A percentile compares a stretch with the other conserved stretches of the same genome.
Evolutionary conservation across 2,888 invertebrate species (phyloP).

Genomic region (Nesidiocoris tenuis): DNA sequence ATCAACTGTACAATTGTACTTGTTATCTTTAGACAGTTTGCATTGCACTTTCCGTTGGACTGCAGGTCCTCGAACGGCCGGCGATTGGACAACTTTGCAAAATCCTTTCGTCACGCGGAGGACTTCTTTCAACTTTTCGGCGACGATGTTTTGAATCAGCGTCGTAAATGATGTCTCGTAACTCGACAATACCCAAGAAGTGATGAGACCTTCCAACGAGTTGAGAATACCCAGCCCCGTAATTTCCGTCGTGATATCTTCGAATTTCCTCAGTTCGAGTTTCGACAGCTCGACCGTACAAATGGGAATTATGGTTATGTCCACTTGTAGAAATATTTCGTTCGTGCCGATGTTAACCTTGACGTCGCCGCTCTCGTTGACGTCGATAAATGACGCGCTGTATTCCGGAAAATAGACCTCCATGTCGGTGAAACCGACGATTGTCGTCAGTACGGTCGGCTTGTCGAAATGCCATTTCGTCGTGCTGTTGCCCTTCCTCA

Average conservation of each 20-base stretch:
- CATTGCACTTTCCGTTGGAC: too few relatives aligned
- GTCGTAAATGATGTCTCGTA: conserved; percentile 42
- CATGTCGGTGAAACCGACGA: conserved; percentile 43
- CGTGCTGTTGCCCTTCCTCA: conserved; percentile 29
- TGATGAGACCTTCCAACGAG: conserved; percentile 35
- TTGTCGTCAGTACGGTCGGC: conserved; percentile 18
- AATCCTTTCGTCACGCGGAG: conserved; percentile 26
- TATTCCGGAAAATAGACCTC: conserved; percentile 41
- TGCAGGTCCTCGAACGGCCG: too few relatives aligned
- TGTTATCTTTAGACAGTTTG: too few relatives aligned
- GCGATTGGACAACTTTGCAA: too few relatives aligned
- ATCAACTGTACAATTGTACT: too few relatives aligned
- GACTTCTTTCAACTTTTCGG: conserved; percentile 36
- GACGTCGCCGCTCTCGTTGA: conserved; percentile 38
- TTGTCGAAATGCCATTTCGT: neutral
- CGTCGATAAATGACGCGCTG: conserved; percentile 30
- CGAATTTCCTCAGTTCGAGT: conserved; percentile 30
- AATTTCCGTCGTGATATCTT: conserved; percentile 35
- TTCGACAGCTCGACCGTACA: conserved; percentile 37
- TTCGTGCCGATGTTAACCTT: conserved; percentile 11
- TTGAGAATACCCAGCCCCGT: conserved; percentile 44
- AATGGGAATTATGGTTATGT: conserved; percentile 12
- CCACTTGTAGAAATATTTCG: conserved; percentile 12
- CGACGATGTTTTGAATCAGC: conserved; percentile 36
- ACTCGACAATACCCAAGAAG: conserved; percentile 33